A percentile compares a stretch with the other conserved stretches of the same genome.
Evolutionary conservation across 2,797 vertebrate genomes (phyloP).

Genomic region (Anas bernieri): DNA sequence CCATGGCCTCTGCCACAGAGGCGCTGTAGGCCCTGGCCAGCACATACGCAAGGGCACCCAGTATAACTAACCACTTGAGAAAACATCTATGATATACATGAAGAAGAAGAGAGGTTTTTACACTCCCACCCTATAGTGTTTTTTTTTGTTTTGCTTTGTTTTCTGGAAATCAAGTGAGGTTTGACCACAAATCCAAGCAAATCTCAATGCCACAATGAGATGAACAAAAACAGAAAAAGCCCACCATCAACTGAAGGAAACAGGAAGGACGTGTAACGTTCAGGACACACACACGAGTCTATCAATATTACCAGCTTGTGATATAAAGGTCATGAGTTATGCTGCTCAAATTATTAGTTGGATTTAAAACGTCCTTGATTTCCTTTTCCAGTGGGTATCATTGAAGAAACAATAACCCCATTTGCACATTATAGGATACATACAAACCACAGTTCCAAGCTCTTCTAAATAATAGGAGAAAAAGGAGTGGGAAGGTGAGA

Average conservation of each 20-base stretch:
- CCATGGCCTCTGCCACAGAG: background rate
- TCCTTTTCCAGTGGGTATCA: background rate
- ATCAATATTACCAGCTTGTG: background rate
- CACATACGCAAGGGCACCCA: fast-evolving
- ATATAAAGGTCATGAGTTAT: background rate
- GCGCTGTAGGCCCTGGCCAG: fast-evolving
- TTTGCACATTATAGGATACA: background rate
- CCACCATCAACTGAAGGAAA: background rate
- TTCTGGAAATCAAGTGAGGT: background rate
- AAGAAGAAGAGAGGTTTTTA: background rate
- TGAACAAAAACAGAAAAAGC: background rate
- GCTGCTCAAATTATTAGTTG: background rate
- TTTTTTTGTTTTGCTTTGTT: background rate
- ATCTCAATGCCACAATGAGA: background rate
- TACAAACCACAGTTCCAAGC: background rate
- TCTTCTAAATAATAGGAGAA: background rate
- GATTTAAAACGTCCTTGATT: background rate
- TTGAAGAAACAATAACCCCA: background rate
- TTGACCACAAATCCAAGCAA: background rate
- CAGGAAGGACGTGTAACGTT: background rate
- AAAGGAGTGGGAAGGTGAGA: background rate
- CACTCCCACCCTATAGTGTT: background rate
- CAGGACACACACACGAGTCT: background rate
- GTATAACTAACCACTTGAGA: background rate
- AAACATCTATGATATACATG: fast-evolving